phyloP scores from a whole-genome alignment of 2,113 vertebrate species.

The Pogonocichla stellata region DNA sequence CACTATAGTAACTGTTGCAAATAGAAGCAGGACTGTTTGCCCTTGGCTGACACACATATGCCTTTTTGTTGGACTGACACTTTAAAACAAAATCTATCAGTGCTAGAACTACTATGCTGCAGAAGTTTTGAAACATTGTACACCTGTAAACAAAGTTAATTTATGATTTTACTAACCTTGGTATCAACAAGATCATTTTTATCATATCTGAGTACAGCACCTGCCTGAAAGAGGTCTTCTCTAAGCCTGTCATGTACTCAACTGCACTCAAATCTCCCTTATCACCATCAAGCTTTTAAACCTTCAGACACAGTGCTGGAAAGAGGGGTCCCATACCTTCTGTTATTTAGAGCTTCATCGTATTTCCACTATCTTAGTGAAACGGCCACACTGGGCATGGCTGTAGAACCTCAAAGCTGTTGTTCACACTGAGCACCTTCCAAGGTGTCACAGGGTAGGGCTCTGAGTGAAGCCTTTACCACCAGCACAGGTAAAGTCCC shows the following conservation, averaged over 20 bases:
- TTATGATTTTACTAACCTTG: not conserved
- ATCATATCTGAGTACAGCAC: not conserved
- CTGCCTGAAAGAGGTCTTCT: not conserved
- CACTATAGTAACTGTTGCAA: constrained; percentile 24
- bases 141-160: not conserved
- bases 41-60: not conserved
- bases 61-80: not conserved
- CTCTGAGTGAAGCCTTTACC: not conserved
- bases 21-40: constrained; percentile 7
- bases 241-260: not conserved
- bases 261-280: not conserved
- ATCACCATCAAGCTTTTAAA: not conserved
- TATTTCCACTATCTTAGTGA: not conserved
- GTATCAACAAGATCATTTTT: not conserved
- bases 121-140: not conserved
- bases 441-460: not conserved
- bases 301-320: not conserved
- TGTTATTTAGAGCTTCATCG: not conserved
- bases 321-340: not conserved
- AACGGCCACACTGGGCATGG: not conserved
- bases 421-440: not conserved
- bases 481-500: not conserved
- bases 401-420: not conserved
- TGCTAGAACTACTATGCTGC: not conserved
- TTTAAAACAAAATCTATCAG: not conserved